Evolutionary conservation across 2,113 vertebrate genomes (phyloP).

Genomic region (Nothoprocta pentlandii): DNA sequence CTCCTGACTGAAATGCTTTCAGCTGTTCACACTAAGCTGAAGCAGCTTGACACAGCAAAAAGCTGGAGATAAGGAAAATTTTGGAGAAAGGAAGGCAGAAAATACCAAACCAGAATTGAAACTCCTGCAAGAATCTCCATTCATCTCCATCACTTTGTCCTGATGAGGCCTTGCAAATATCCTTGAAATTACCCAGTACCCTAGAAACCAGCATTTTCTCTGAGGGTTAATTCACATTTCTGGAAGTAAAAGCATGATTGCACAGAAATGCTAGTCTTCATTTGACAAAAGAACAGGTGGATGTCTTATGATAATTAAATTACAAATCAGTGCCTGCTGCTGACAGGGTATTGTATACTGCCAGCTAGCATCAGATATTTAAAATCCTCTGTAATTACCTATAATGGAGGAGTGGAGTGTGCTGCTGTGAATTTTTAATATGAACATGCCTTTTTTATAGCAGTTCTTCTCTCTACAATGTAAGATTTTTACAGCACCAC

Average conservation of each 20-base stretch:
- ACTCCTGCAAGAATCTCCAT: not conserved
- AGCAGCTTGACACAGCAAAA: conserved; percentile 43
- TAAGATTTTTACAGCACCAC: conserved; percentile 10
- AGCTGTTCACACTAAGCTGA: not conserved
- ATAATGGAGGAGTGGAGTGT: conserved; percentile 63
- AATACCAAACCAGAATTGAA: not conserved
- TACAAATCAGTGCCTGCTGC: conserved; percentile 79
- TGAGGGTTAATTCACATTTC: conserved; percentile 49
- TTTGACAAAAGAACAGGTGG: conserved; percentile 78
- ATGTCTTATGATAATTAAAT: conserved; percentile 83
- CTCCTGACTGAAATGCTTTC: conserved; percentile 26
- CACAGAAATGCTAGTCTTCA: conserved; percentile 61
- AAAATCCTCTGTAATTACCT: conserved; percentile 81
- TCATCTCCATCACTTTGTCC: not conserved
- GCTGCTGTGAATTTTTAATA: conserved; percentile 74
- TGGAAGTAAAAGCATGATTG: conserved; percentile 51
- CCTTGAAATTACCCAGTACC: not conserved
- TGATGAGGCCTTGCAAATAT: not conserved
- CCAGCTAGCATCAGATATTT: conserved; percentile 78
- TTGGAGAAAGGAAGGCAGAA: not conserved
- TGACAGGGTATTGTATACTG: conserved; percentile 74
- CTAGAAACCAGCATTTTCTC: not conserved
- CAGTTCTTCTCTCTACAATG: not conserved
- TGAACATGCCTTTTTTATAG: conserved; percentile 51
- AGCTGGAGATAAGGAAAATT: not conserved